Evolutionary conservation across 2,113 vertebrate species (phyloP).

Genomic region (Cyprinus carpio): DNA sequence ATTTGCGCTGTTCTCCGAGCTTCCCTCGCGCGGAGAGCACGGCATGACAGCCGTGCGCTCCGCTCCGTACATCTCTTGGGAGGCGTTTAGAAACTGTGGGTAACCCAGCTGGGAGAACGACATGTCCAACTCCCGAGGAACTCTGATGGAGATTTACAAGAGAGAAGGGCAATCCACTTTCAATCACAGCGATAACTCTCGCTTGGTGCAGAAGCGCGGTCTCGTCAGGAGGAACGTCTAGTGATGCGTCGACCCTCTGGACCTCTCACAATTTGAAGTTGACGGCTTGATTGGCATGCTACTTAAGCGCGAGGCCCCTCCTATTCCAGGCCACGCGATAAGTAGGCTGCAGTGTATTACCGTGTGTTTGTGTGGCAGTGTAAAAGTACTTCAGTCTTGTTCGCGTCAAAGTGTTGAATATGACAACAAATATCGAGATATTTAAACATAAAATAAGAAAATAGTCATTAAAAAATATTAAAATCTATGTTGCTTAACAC

Average conservation of each 20-base stretch:
- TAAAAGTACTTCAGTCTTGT: not conserved
- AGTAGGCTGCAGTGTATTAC: slow-evolving; percentile 69
- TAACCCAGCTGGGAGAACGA: slow-evolving; percentile 95
- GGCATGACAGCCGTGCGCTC: slow-evolving; percentile 83
- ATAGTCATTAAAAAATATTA: not conserved
- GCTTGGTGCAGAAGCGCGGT: slow-evolving; percentile 40
- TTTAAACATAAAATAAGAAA: not conserved
- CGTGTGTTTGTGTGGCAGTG: slow-evolving; percentile 33
- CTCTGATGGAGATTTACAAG: slow-evolving; percentile 61
- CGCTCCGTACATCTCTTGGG: slow-evolving; percentile 85
- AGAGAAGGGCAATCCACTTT: slow-evolving; percentile 60
- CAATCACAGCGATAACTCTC: slow-evolving; percentile 60
- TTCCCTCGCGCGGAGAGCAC: slow-evolving; percentile 80
- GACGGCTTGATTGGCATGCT: slow-evolving; percentile 97
- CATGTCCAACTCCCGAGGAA: slow-evolving; percentile 79
- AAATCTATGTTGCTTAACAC: not conserved
- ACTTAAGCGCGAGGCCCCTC: slow-evolving; percentile 87
- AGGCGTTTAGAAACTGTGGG: slow-evolving; percentile 88
- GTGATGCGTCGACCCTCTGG: slow-evolving; percentile 88
- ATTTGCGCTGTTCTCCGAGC: slow-evolving; percentile 79
- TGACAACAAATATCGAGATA: slow-evolving; percentile 13
- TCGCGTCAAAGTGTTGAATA: slow-evolving; percentile 19
- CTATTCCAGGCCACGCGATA: slow-evolving; percentile 78
- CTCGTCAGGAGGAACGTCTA: slow-evolving; percentile 40
- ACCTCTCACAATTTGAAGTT: slow-evolving; percentile 94